A percentile compares a stretch with the other conserved stretches of the same genome.
Evolutionary conservation across 1,140 invertebrate species (phyloP).

Genomic region (Camponotus pennsylvanicus): DNA sequence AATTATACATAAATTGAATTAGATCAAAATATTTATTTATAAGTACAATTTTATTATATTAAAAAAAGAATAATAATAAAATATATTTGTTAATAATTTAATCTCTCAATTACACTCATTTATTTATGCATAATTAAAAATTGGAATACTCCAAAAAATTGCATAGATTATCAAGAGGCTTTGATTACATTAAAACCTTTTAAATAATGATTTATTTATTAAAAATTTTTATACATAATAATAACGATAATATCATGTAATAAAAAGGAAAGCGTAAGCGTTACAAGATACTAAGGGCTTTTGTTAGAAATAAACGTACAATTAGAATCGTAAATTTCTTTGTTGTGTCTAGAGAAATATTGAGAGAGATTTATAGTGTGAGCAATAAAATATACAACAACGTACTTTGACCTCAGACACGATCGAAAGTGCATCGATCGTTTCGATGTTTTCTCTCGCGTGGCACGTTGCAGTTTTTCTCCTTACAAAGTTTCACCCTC

Average conservation of each 20-base stretch:
- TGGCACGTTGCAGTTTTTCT: not conserved
- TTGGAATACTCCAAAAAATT: not conserved
- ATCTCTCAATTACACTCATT: not conserved
- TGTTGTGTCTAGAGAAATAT: slow-evolving; percentile 15
- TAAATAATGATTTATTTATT: slow-evolving; percentile 1
- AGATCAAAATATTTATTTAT: not conserved
- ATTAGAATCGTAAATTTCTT: not conserved
- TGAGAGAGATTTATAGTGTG: not conserved
- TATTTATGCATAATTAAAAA: not conserved
- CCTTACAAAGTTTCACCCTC: not conserved
- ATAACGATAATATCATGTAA: not conserved
- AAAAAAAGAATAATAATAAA: too few relatives aligned
- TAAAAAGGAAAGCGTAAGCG: not conserved
- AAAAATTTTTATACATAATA: not conserved
- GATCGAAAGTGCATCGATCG: slow-evolving; percentile 72
- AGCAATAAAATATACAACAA: slow-evolving; percentile 44
- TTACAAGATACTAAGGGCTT: not conserved
- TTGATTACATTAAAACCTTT: not conserved
- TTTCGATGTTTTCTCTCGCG: slow-evolving; percentile 23
- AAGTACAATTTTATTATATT: not conserved
- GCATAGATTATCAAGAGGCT: not conserved
- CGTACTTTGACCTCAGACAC: slow-evolving; percentile 68
- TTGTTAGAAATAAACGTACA: not conserved
- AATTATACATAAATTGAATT: not conserved
- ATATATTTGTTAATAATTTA: not conserved